These are phyloP conservation scores for Caenorhabditis wallacei DNA, from an alignment of 2,888 invertebrate genomes.

Conservation along the genomic window DNA sequence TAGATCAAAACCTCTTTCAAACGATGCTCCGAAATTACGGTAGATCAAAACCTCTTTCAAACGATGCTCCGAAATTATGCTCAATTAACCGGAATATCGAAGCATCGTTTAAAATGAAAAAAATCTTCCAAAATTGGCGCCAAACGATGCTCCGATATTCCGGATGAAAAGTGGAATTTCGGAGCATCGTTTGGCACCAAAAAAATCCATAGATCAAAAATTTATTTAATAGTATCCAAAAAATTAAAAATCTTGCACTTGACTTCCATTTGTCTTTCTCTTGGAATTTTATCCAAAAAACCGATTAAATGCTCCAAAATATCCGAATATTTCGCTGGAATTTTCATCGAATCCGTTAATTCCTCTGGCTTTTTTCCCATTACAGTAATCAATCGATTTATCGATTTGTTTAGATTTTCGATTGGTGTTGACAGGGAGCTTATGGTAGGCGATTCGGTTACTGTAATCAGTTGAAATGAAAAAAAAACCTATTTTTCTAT, in stretches of 20 bases:
- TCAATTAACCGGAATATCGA: no score
- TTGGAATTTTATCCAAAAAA: slow-evolving; percentile 34
- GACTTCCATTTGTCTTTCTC: slow-evolving; percentile 45
- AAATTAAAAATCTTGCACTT: slow-evolving; percentile 45
- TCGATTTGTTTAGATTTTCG: slow-evolving; percentile 22
- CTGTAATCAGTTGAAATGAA: slow-evolving; percentile 9
- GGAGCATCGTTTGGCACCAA: no score
- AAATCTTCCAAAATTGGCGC: no score
- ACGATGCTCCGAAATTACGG: no score
- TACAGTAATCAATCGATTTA: slow-evolving; percentile 44
- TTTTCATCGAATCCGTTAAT: neutral
- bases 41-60: no score
- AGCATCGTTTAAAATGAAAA: no score
- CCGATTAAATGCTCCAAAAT: slow-evolving; percentile 40
- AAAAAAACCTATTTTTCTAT: neutral
- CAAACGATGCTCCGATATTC: no score
- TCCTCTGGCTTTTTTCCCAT: slow-evolving; percentile 28
- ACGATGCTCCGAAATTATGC: no score
- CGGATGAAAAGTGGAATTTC: no score
- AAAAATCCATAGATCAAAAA: neutral
- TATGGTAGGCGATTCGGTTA: slow-evolving; percentile 1
- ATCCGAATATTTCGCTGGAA: slow-evolving; percentile 39
- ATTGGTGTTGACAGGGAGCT: slow-evolving; percentile 20
- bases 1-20: no score
- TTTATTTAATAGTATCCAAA: slow-evolving; percentile 25